These are phyloP conservation scores for Antedon mediterranea DNA, from an alignment of 53 echinoderm and acorn worm genomes.

Conservation along the genomic window DNA sequence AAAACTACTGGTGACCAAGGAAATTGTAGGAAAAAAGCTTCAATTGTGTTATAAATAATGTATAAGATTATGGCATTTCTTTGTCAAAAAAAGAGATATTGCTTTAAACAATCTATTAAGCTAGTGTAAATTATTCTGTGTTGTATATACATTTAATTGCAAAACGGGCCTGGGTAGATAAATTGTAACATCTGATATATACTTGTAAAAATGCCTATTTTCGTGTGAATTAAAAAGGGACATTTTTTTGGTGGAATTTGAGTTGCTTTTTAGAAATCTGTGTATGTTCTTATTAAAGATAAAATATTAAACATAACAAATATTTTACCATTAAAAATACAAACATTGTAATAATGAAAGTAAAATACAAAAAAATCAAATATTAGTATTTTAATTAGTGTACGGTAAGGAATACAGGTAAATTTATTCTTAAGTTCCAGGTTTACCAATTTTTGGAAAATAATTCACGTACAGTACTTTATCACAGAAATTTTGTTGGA, in stretches of 20 bases:
- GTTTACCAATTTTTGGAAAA: no score
- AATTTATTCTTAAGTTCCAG: no score
- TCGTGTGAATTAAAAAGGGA: conserved; percentile 1
- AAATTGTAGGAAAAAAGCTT: background rate
- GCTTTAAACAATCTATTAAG: background rate
- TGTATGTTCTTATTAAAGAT: no score
- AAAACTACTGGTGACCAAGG: background rate
- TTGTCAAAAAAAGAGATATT: background rate
- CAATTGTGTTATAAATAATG: background rate
- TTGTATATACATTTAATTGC: background rate
- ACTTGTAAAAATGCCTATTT: conserved; percentile 1
- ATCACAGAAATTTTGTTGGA: no score
- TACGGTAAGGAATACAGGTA: no score
- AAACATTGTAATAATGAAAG: no score
- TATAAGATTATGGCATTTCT: background rate
- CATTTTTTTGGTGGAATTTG: background rate
- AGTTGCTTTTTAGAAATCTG: background rate
- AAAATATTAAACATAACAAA: no score
- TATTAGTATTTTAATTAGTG: no score
- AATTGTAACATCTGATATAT: background rate
- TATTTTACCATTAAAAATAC: no score
- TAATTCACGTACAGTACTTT: no score
- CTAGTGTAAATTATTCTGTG: background rate
- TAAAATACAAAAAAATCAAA: no score
- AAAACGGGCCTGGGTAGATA: background rate